These are phyloP conservation scores for Cerceris ruficornis DNA, from an alignment of 2,888 invertebrate genomes.

Conservation along the genomic window DNA sequence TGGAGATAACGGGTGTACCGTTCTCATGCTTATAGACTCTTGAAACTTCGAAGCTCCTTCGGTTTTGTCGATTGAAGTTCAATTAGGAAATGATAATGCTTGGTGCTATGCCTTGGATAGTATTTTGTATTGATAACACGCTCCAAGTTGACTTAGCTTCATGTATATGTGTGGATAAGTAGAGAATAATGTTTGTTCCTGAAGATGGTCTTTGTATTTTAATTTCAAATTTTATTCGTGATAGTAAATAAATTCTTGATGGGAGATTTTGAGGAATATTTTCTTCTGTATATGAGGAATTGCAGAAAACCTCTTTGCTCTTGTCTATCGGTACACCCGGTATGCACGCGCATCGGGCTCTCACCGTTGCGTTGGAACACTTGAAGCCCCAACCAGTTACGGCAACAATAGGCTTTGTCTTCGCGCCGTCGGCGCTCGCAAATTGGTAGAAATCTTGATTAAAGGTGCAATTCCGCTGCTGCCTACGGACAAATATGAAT, in stretches of 20 bases:
- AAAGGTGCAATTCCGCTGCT: conserved; percentile 80
- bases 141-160: too few species aligned
- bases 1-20: conserved; percentile 60
- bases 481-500: conserved; percentile 78
- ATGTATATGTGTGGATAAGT: too few species aligned
- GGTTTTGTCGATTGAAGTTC: background rate
- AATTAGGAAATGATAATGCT: too few species aligned
- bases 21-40: background rate
- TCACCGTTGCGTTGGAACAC: conserved; percentile 79
- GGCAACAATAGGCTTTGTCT: conserved; percentile 82
- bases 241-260: background rate
- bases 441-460: conserved; percentile 82
- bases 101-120: too few species aligned
- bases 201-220: background rate
- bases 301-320: background rate
- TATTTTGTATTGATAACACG: too few species aligned
- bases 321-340: conserved; percentile 60
- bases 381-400: conserved; percentile 82
- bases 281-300: background rate
- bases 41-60: background rate
- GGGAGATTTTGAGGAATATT: background rate
- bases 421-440: conserved; percentile 81
- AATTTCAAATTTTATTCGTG: background rate
- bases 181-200: too few species aligned
- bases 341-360: conserved; percentile 70